Conservation (phyloP, 2,888 invertebrate species). For the Leptogaster cylindrica region DNA sequence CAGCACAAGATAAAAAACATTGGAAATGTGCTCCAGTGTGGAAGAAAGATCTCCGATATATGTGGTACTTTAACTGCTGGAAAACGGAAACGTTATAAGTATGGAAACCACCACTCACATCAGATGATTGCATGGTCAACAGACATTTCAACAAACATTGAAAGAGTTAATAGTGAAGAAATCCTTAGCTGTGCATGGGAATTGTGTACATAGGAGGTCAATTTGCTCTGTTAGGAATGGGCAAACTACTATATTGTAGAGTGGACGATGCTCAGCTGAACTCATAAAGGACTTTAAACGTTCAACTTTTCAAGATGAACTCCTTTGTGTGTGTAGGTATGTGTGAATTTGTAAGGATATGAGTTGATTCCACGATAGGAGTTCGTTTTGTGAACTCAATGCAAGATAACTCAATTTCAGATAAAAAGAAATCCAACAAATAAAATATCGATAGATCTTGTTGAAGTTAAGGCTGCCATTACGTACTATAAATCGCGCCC, state of each 20-base stretch:
- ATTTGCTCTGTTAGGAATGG: neutral
- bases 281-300: too few species aligned
- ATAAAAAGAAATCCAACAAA: too few species aligned
- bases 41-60: neutral
- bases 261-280: too few species aligned
- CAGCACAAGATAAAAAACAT: neutral
- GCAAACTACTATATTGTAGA: neutral
- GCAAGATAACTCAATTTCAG: too few species aligned
- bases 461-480: too few species aligned
- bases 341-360: too few species aligned
- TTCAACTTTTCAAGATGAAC: too few species aligned
- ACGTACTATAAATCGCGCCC: too few species aligned
- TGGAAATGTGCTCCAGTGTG: neutral
- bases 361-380: too few species aligned
- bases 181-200: neutral
- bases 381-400: too few species aligned
- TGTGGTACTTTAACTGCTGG: neutral
- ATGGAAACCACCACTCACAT: neutral
- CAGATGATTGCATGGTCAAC: neutral
- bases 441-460: too few species aligned
- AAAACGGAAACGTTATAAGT: neutral
- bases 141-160: neutral
- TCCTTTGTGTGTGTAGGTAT: too few species aligned
- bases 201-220: neutral
- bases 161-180: slow-evolving; percentile 4